phyloP scores from a whole-genome alignment of 2,113 vertebrate genomes.

The Electrona antarctica region DNA sequence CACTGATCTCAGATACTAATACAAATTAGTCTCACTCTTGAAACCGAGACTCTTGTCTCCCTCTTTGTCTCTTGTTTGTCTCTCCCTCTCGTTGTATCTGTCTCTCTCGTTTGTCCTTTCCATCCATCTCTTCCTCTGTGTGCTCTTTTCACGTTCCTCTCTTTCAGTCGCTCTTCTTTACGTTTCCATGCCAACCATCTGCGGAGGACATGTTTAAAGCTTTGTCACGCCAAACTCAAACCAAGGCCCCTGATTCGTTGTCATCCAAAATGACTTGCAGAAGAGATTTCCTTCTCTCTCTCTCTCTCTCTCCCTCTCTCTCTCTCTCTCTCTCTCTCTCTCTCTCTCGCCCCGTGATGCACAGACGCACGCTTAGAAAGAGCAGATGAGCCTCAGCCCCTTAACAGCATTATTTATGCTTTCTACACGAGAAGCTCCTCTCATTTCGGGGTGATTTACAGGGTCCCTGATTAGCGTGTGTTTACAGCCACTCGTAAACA shows the following conservation, averaged over 20 bases:
- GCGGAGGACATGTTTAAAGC: slow-evolving; percentile 25
- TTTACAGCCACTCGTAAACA: slow-evolving; percentile 75
- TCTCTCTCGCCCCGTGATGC: slow-evolving; percentile 11
- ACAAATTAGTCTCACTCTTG: neutral
- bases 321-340: too few relatives aligned
- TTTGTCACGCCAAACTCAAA: slow-evolving; percentile 35
- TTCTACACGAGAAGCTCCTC: slow-evolving; percentile 44
- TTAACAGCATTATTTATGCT: slow-evolving; percentile 64
- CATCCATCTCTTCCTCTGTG: too few relatives aligned
- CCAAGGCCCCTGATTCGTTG: neutral
- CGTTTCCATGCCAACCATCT: slow-evolving; percentile 38
- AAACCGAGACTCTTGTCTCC: too few relatives aligned
- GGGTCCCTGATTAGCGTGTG: slow-evolving; percentile 67
- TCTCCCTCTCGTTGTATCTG: too few relatives aligned
- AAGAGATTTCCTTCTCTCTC: too few relatives aligned
- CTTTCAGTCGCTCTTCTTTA: slow-evolving; percentile 1
- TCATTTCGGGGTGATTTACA: slow-evolving; percentile 66
- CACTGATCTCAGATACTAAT: slow-evolving; percentile 45
- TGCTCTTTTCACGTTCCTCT: neutral
- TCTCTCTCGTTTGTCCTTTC: too few relatives aligned
- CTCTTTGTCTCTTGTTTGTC: too few relatives aligned
- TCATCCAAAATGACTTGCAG: neutral
- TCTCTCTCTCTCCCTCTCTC: too few relatives aligned
- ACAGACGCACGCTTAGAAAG: slow-evolving; percentile 2
- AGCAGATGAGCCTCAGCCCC: neutral